Evolutionary conservation across 2,888 invertebrate species (phyloP).

Genomic region (Pardosa pseudoannulata): DNA sequence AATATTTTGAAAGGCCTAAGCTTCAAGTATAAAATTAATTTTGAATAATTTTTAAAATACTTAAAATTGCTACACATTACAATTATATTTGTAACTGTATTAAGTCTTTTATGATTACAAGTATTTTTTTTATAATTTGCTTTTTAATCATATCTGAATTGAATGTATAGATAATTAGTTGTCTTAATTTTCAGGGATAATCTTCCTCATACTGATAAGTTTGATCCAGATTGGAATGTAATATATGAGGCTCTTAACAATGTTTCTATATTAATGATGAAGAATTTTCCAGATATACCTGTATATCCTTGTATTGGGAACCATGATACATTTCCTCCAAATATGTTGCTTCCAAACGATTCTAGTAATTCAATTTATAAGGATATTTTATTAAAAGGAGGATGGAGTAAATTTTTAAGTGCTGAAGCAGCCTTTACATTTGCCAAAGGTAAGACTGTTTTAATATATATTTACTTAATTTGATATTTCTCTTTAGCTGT

Average conservation of each 20-base stretch:
- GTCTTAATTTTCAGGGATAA: slow-evolving; percentile 72
- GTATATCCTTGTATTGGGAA: slow-evolving; percentile 74
- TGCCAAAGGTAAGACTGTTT: slow-evolving; percentile 52
- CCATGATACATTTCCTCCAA: slow-evolving; percentile 73
- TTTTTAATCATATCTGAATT: too few relatives aligned
- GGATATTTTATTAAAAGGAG: slow-evolving; percentile 68
- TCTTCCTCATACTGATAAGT: slow-evolving; percentile 70
- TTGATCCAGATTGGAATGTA: slow-evolving; percentile 68
- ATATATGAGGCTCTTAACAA: slow-evolving; percentile 71
- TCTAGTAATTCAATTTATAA: slow-evolving; percentile 62
- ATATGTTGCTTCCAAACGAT: slow-evolving; percentile 29
- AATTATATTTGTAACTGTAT: too few relatives aligned
- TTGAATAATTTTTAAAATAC: too few relatives aligned
- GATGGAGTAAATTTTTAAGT: slow-evolving; percentile 71
- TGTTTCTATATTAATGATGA: slow-evolving; percentile 60
- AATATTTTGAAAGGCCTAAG: too few relatives aligned
- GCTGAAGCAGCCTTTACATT: slow-evolving; percentile 67
- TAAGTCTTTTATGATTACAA: too few relatives aligned
- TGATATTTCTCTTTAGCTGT: too few relatives aligned
- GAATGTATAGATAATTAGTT: too few relatives aligned
- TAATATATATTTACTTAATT: too few relatives aligned
- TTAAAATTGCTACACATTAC: too few relatives aligned
- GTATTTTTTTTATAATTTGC: too few relatives aligned
- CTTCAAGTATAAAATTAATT: too few relatives aligned
- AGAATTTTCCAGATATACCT: slow-evolving; percentile 64